phyloP scores from a whole-genome alignment of 2,888 invertebrate species.

The Schizaphis graminum region DNA sequence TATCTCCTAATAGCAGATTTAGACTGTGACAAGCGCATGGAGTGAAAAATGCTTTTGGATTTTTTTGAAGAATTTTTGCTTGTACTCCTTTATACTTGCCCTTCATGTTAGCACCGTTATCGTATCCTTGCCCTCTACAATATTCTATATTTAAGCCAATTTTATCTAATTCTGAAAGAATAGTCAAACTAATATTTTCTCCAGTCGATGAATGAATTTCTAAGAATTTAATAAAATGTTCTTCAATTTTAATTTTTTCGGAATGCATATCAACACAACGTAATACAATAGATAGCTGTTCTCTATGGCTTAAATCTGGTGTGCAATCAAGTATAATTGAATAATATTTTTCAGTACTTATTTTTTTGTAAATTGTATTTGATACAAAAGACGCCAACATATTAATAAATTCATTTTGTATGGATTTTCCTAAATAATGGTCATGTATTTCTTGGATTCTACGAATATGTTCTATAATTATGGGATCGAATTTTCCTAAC shows the following conservation, averaged over 20 bases:
- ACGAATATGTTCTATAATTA: slow-evolving; percentile 9
- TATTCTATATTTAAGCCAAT: slow-evolving; percentile 11
- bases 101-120: slow-evolving; percentile 48
- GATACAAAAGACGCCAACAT: slow-evolving; percentile 26
- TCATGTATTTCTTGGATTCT: slow-evolving; percentile 15
- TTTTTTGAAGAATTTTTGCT: neutral
- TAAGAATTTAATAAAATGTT: slow-evolving; percentile 44
- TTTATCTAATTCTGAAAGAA: slow-evolving; percentile 9
- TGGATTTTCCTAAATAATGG: slow-evolving; percentile 25
- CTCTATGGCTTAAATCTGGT: slow-evolving; percentile 11
- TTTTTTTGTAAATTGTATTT: slow-evolving; percentile 17
- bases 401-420: slow-evolving; percentile 46
- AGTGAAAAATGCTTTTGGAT: too few species aligned
- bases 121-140: slow-evolving; percentile 41
- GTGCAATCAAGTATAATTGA: slow-evolving; percentile 35
- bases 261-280: slow-evolving; percentile 30
- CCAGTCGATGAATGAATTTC: neutral
- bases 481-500: too few species aligned
- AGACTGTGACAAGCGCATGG: slow-evolving; percentile 13
- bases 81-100: slow-evolving; percentile 4
- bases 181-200: slow-evolving; percentile 14
- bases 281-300: slow-evolving; percentile 7
- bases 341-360: slow-evolving; percentile 33
- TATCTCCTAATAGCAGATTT: neutral
- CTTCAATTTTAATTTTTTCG: slow-evolving; percentile 28